Evolutionary conservation across 2,113 vertebrate species (phyloP).

Genomic region (Paracanthobrama guichenoti): DNA sequence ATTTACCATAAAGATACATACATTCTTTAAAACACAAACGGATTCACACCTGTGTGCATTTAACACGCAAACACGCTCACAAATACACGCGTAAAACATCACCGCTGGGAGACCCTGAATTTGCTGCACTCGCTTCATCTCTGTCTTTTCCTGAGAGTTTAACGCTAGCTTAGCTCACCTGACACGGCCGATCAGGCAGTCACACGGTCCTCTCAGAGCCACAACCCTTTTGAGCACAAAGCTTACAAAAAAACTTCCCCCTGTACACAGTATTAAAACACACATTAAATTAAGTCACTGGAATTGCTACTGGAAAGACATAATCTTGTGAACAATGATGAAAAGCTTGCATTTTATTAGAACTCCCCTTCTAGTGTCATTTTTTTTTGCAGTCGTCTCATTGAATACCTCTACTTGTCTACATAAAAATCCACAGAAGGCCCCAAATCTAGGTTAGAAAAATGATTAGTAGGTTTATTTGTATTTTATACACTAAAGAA

Average conservation of each 20-base stretch:
- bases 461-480: conserved; percentile 38
- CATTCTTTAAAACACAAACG: conserved; percentile 41
- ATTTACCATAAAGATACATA: conserved; percentile 28
- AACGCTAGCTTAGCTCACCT: conserved; percentile 55
- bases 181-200: conserved; percentile 52
- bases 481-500: conserved; percentile 58
- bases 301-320: conserved; percentile 69
- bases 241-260: conserved; percentile 43
- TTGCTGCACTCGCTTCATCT: conserved; percentile 61
- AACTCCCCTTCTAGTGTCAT: conserved; percentile 60
- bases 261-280: conserved; percentile 41
- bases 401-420: conserved; percentile 38
- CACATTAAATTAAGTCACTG: conserved; percentile 55
- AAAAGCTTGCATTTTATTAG: conserved; percentile 53
- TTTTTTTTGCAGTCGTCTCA: conserved; percentile 67
- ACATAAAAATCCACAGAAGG: conserved; percentile 54
- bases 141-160: conserved; percentile 72
- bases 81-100: conserved; percentile 47
- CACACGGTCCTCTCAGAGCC: conserved; percentile 58
- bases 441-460: conserved; percentile 50
- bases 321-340: conserved; percentile 45
- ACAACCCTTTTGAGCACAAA: conserved; percentile 40
- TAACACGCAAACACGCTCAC: conserved; percentile 17
- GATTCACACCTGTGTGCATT: conserved; percentile 9
- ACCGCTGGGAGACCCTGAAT: conserved; percentile 74